Evolutionary conservation across 2,797 vertebrate species (phyloP), one percentile per base, ranked within the genome.

Genomic region (Takifugu rubripes): DNA sequence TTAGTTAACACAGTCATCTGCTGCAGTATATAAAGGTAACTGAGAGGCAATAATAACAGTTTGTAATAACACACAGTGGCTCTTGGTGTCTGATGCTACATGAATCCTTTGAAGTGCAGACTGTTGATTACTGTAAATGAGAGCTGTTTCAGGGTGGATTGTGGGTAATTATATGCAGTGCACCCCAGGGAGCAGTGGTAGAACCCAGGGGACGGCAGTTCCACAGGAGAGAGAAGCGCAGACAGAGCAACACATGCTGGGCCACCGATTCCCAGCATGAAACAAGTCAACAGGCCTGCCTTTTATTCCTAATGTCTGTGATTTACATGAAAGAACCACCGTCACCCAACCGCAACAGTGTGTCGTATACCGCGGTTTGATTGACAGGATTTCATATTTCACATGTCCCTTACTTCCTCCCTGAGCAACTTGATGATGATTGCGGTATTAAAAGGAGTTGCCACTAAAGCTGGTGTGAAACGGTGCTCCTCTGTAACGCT

Each of bases 91-190:
- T 84, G 84, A 88, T 84, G 85, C 82, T 81, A 86, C 84, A 84
- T 79, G 82, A 86, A 86, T 87, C 84, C 87, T 90, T 90, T 89
- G 88, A 90, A 88, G 88, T 89, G 85, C 85, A 88, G 86, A 88
- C 84, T 90, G 88, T 90, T 90, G 88, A 89, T 89, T 90, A 89
- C 87, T 88, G 88, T 90, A 90, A 90, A 90, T 90, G 86, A 90
- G 88, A 86, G 88, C 87, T 88, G 86, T 90, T 89, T 89, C 88
- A 89, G 87, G 88, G 87, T 90, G 88, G 88, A 90, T 90, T 88
- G 86, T 90, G 88, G 88, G 87, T 90, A 90, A 90, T 90, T 89
- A 90, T 89, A 90, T 88, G 87, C 88, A 89, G 84, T 86, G 88
- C 87, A 90, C 88, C 76, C 87, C 70, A 78, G 88, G 85, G 87